phyloP scores from a whole-genome alignment of 2,113 vertebrate genomes.

The Chunga burmeisteri region DNA sequence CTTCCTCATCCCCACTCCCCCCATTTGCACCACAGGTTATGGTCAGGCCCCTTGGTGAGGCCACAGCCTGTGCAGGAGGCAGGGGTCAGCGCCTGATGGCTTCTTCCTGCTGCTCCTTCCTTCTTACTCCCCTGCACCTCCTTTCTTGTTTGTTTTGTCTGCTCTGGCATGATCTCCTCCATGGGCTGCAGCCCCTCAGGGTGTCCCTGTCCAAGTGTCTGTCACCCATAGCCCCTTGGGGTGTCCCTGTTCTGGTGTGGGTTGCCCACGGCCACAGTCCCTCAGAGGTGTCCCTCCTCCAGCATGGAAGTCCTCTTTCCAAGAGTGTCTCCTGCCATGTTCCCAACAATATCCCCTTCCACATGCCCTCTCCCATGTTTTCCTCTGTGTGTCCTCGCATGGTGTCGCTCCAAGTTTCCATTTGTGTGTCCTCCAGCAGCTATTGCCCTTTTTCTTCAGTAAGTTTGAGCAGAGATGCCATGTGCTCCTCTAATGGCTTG shows the following conservation, averaged over 20 bases:
- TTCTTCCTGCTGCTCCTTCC: neutral
- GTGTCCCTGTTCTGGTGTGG: neutral
- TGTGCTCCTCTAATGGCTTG: neutral
- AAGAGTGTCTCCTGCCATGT: neutral
- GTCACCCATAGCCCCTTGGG: neutral
- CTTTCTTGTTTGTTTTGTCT: neutral
- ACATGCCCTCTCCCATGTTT: neutral
- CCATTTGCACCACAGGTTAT: fast-evolving
- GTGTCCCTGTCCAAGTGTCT: neutral
- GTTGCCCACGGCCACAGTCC: fast-evolving
- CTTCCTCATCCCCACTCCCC: neutral
- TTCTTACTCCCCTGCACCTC: neutral
- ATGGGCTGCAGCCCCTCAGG: neutral
- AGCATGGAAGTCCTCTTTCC: neutral
- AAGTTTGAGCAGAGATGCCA: neutral
- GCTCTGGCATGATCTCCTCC: neutral
- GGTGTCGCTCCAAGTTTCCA: fast-evolving
- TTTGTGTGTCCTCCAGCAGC: neutral
- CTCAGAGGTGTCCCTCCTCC: neutral
- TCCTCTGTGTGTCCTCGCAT: neutral
- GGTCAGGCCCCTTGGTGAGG: neutral
- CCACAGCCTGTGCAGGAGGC: fast-evolving
- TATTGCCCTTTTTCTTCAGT: neutral
- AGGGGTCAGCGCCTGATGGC: neutral
- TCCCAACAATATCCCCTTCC: neutral